Conservation (phyloP, 2,797 vertebrate species). For the Lutjanus campechanus region DNA sequence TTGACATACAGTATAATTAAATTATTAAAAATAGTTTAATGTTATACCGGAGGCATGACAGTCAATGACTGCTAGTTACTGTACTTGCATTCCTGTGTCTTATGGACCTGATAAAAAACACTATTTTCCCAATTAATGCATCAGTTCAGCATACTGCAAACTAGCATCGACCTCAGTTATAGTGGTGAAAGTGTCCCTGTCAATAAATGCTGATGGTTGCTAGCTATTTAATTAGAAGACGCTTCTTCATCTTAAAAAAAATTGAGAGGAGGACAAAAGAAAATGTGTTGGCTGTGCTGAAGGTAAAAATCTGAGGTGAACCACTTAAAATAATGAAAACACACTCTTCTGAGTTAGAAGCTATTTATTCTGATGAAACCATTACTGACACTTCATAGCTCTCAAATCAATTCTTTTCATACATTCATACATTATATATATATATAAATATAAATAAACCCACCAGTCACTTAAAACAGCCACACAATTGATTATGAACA, state of each 20-base stretch:
- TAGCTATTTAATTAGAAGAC: constrained; percentile 37
- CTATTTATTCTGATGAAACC: constrained; percentile 39
- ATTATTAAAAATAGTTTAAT: not conserved
- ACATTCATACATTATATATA: no score
- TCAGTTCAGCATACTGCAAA: constrained; percentile 7
- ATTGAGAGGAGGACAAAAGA: not conserved
- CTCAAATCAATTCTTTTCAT: not conserved
- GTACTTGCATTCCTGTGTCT: not conserved
- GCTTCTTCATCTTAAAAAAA: constrained; percentile 14
- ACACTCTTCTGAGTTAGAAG: not conserved
- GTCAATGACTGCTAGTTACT: not conserved
- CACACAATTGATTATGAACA: no score
- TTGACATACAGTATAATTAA: not conserved
- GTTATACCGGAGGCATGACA: not conserved
- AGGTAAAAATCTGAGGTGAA: constrained; percentile 33
- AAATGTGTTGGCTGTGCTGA: constrained; percentile 23
- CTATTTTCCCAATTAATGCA: not conserved
- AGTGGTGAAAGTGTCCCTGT: constrained; percentile 22
- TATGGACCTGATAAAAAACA: constrained; percentile 11
- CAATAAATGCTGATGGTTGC: constrained; percentile 44
- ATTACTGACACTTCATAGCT: constrained; percentile 38
- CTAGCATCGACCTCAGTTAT: not conserved
- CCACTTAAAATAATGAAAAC: constrained; percentile 67
- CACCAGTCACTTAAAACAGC: no score
- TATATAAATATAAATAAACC: no score